Evolutionary conservation across 2,888 invertebrate genomes (phyloP), one percentile per base, ranked within the genome.

Genomic region (Seira sanloemensis): DNA sequence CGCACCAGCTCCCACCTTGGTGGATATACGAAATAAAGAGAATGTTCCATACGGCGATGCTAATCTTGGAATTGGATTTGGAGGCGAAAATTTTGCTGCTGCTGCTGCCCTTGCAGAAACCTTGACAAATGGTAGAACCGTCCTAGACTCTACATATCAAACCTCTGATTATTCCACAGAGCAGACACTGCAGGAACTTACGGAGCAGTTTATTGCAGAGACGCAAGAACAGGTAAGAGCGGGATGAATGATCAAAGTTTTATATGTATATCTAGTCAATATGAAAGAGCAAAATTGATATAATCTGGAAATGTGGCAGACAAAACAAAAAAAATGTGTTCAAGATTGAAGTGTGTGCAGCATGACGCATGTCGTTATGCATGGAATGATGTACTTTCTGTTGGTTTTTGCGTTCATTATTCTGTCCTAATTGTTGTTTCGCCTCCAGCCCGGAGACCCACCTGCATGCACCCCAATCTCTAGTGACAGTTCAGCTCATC

Each of bases 381-480:
- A 50, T 50, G 37, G 37, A 37, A 12, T 37, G 5, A 37, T 37
- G 37, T 37, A 7, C 12, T 37, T 37, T 37, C 37, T n/a, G 2
- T 50, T 50, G 50, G 12, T 50, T 2, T 50, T 2, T 50, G 50
- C 50, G 5, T 50, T 50, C 50, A 50, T 50, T 50, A 50, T 65
- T 81, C 75, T 79, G 78, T 84, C 84, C 78, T 84, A 69, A 71
- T n/a, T n/a, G n/a, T n/a, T 75, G 75, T 84, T 75, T 69, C 76
- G 79, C 78, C 84, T 84, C 79, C 78, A 84, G 84, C 79, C 65
- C 78, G 84, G 84, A 84, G 75, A 26, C 84, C 79, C 84, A 75
- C 62, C 84, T 79, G 84, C 84, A 84, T 84, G 84, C 72, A 50
- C 84, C 79, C 69, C 68, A 75, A 54, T 71, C 50, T 74, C 65